Percentiles rank a stretch among this genome's conserved stretches.
Evolutionary conservation across 64 coral and sea anemone genomes (phyloP).

Genomic region (Montipora cactus): DNA sequence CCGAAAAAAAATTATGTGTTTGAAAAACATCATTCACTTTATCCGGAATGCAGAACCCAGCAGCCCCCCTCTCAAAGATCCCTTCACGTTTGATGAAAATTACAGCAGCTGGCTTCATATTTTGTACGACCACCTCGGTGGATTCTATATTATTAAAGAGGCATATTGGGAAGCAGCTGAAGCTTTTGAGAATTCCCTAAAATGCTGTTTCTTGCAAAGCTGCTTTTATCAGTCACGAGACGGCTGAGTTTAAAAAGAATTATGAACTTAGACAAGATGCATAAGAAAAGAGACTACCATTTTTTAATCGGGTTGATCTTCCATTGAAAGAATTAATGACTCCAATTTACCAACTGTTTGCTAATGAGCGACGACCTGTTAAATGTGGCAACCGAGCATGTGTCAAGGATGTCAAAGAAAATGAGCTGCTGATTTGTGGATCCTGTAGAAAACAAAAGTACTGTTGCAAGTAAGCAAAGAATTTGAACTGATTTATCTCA

Average conservation of each 20-base stretch:
- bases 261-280: constrained; percentile 76
- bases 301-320: constrained; percentile 56
- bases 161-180: constrained; percentile 29
- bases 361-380: not conserved
- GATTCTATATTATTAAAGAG: constrained; percentile 28
- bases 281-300: constrained; percentile 78
- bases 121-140: constrained; percentile 46
- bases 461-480: constrained; percentile 64
- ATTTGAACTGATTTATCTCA: not conserved
- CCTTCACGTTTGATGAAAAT: constrained; percentile 40
- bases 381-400: constrained; percentile 70
- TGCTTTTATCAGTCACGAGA: too few species aligned
- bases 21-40: constrained; percentile 73
- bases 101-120: constrained; percentile 89
- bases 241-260: constrained; percentile 22
- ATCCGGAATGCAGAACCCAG: constrained; percentile 78
- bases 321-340: constrained; percentile 44
- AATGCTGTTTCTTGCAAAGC: too few species aligned
- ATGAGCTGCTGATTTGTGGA: not conserved
- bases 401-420: constrained; percentile 12
- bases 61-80: constrained; percentile 23
- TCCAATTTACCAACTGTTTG: not conserved
- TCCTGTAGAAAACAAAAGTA: constrained; percentile 48
- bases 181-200: constrained; percentile 68
- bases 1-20: not conserved